Evolutionary conservation across 2,888 invertebrate species (phyloP).

Genomic region (Octodonta nipae): DNA sequence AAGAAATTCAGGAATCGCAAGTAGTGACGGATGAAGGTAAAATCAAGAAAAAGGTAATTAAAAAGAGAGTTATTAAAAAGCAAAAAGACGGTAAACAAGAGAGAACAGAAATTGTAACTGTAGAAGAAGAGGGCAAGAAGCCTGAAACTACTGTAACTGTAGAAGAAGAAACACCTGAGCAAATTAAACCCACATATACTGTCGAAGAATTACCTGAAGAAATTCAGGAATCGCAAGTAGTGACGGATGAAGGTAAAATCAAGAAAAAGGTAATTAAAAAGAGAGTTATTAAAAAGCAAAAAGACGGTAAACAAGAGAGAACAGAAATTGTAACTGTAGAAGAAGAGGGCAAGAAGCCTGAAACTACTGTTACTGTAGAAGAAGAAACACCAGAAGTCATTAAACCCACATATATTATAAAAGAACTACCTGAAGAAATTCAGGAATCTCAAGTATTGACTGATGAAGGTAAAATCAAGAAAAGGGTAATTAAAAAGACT

Average conservation of each 20-base stretch:
- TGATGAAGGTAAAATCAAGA: conserved; percentile 20
- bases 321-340: conserved; percentile 4
- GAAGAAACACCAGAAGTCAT: neutral
- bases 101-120: too few species aligned
- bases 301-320: conserved; percentile 7
- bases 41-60: too few species aligned
- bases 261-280: conserved; percentile 5
- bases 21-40: too few species aligned
- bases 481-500: conserved; percentile 21
- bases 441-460: conserved; percentile 24
- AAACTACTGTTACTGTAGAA: conserved; percentile 1
- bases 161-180: conserved; percentile 20
- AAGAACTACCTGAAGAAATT: conserved; percentile 23
- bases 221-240: neutral
- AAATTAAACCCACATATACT: conserved; percentile 8
- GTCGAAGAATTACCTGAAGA: neutral
- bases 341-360: neutral
- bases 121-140: too few species aligned
- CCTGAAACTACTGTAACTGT: too few species aligned
- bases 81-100: too few species aligned
- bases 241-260: conserved; percentile 1
- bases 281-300: too few species aligned
- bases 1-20: too few species aligned
- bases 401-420: too few species aligned
- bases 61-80: too few species aligned